phyloP scores from a whole-genome alignment of 2,113 vertebrate species.

The Leiothrix lutea region DNA sequence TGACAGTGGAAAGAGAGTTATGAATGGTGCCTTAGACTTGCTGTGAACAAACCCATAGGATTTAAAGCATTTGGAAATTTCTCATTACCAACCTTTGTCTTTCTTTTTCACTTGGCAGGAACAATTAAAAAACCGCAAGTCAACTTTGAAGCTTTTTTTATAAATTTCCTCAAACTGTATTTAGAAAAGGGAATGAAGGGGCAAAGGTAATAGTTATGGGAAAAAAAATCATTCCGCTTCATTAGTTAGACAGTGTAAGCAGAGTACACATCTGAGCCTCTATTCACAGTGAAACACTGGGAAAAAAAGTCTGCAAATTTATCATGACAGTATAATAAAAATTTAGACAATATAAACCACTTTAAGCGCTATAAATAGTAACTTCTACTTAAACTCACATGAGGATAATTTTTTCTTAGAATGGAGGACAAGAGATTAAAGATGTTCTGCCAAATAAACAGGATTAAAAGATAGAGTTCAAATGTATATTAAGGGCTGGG shows the following conservation, averaged over 20 bases:
- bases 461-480: conserved; percentile 44
- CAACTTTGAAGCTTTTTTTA: neutral
- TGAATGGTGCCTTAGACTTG: neutral
- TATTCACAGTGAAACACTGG: conserved; percentile 27
- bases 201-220: neutral
- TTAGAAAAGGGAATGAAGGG: neutral
- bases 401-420: neutral
- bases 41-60: neutral
- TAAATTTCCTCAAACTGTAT: neutral
- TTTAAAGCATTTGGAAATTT: neutral
- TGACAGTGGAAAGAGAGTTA: neutral
- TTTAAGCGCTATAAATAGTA: conserved; percentile 36
- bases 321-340: conserved; percentile 54
- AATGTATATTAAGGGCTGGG: neutral
- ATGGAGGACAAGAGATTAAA: conserved; percentile 24
- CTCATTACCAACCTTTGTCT: neutral
- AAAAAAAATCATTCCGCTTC: neutral
- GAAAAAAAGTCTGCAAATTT: conserved; percentile 19
- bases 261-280: conserved; percentile 1
- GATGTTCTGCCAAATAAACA: conserved; percentile 3
- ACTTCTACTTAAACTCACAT: conserved; percentile 34
- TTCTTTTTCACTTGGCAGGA: neutral
- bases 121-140: neutral
- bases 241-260: neutral
- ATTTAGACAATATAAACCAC: conserved; percentile 39